Evolutionary conservation across 2,888 invertebrate species (phyloP).

Genomic region (Xestia c-nigrum): DNA sequence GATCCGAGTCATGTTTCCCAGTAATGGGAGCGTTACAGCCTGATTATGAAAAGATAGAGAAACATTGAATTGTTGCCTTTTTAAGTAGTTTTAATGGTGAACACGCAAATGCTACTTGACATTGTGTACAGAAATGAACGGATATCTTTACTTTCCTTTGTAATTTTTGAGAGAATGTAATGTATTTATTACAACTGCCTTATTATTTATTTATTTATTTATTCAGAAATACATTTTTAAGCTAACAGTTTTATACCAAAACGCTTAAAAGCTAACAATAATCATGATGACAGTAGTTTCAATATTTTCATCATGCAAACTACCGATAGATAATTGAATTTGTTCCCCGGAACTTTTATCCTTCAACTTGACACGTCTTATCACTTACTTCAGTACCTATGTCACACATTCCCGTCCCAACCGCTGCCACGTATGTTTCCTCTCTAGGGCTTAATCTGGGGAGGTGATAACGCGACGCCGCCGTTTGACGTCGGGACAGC

Average conservation of each 20-base stretch:
- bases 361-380: neutral
- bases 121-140: neutral
- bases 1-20: no score
- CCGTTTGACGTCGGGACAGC: constrained; percentile 28
- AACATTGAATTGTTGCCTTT: neutral
- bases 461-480: constrained; percentile 47
- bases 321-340: constrained; percentile 9
- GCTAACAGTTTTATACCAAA: no score
- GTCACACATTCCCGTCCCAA: neutral
- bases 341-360: constrained; percentile 1
- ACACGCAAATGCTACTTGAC: neutral
- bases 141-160: no score
- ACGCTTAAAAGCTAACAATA: no score
- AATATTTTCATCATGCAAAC: neutral
- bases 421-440: constrained; percentile 29
- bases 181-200: no score
- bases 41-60: no score
- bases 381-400: neutral
- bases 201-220: no score
- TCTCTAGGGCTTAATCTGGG: constrained; percentile 31
- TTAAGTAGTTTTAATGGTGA: neutral
- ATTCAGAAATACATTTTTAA: no score
- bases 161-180: no score
- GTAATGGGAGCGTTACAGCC: neutral
- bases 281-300: neutral